Conservation (phyloP, 92 coral and sea anemone genomes). For the Epizoanthus illoricatus region DNA sequence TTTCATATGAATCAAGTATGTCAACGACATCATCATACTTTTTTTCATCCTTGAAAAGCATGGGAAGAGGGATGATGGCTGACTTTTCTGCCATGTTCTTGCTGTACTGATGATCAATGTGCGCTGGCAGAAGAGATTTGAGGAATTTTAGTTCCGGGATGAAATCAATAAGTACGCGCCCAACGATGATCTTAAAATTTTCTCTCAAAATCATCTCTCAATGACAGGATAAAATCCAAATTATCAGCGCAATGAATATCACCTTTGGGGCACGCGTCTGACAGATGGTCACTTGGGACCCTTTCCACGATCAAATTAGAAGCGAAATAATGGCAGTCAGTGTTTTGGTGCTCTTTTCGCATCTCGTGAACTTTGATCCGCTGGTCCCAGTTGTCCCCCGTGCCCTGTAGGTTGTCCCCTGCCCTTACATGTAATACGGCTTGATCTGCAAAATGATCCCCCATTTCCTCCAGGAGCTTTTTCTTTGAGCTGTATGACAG, state of each 20-base stretch:
- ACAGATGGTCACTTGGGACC: conserved; percentile 44
- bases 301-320: conserved; percentile 59
- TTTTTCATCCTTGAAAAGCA: neutral
- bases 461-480: conserved; percentile 24
- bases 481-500: too few relatives aligned
- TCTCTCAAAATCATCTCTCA: conserved; percentile 50
- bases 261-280: conserved; percentile 43
- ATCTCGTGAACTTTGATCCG: conserved; percentile 54
- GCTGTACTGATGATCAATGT: conserved; percentile 41
- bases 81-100: conserved; percentile 59
- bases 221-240: conserved; percentile 44
- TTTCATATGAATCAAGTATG: neutral
- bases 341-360: conserved; percentile 51
- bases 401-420: conserved; percentile 51
- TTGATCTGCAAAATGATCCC: conserved; percentile 53
- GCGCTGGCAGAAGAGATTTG: conserved; percentile 50
- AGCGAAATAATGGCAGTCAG: conserved; percentile 60
- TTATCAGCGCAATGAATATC: conserved; percentile 41
- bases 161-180: conserved; percentile 32
- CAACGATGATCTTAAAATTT: conserved; percentile 54
- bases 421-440: conserved; percentile 35
- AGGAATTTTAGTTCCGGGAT: conserved; percentile 44
- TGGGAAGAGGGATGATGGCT: conserved; percentile 47
- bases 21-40: conserved; percentile 1
- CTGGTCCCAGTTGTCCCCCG: conserved; percentile 61